A percentile compares a stretch with the other conserved stretches of the same genome.
phyloP scores from a whole-genome alignment of 1,140 invertebrate species.

The Drosophila parvula region DNA sequence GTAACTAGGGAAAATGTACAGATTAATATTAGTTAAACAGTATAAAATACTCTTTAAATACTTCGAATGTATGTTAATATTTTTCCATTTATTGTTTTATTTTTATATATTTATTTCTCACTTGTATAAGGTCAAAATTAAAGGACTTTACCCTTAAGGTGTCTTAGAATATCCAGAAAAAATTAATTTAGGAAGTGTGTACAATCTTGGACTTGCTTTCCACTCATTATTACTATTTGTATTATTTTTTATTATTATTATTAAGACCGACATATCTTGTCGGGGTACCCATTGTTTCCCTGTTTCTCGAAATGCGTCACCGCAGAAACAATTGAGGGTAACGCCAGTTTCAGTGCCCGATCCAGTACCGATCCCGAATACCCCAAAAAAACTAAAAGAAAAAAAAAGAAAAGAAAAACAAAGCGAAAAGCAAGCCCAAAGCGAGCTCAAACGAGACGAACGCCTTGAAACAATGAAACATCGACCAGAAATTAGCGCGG shows the following conservation, averaged over 20 bases:
- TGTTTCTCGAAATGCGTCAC: conserved; percentile 63
- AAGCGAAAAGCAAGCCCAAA: conserved; percentile 4
- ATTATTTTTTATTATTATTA: conserved; percentile 18
- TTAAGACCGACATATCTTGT: conserved; percentile 12
- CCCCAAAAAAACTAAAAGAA: conserved; percentile 1
- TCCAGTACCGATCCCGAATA: background rate
- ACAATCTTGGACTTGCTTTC: background rate
- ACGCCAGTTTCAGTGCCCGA: conserved; percentile 22
- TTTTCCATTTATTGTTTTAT: too few relatives aligned
- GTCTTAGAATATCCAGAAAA: background rate
- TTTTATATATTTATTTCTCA: too few relatives aligned
- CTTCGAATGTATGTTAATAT: too few relatives aligned
- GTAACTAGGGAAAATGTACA: too few relatives aligned
- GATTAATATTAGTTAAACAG: too few relatives aligned
- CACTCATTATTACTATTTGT: conserved; percentile 11
- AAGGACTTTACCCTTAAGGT: too few relatives aligned
- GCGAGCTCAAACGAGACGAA: conserved; percentile 48
- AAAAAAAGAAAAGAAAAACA: conserved; percentile 6
- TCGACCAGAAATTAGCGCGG: conserved; percentile 81
- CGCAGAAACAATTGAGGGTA: conserved; percentile 64
- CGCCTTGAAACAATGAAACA: conserved; percentile 81
- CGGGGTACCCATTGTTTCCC: conserved; percentile 7
- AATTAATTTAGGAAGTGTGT: background rate
- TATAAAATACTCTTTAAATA: too few relatives aligned
- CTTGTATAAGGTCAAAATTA: too few relatives aligned